Conservation (phyloP, 2,888 invertebrate species). For the Melanostoma scalare region DNA sequence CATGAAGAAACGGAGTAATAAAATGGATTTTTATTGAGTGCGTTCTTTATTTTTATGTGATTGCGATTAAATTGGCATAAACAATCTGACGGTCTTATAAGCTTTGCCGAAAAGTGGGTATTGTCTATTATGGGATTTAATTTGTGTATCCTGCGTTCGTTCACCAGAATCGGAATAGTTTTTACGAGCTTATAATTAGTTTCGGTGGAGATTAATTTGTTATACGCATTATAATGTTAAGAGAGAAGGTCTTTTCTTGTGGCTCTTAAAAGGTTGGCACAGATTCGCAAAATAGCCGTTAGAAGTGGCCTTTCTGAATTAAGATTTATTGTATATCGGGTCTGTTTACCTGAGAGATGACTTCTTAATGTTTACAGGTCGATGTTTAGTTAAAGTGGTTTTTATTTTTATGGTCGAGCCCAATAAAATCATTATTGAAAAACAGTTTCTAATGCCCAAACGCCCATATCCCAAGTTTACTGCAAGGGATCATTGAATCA, state of each 20-base stretch:
- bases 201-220: slow-evolving; percentile 61
- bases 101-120: slow-evolving; percentile 34
- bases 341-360: no score
- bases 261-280: no score
- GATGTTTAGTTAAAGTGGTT: neutral
- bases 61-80: slow-evolving; percentile 71
- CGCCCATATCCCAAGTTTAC: no score
- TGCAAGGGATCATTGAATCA: no score
- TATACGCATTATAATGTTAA: slow-evolving; percentile 25
- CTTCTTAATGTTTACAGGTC: no score
- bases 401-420: slow-evolving; percentile 12
- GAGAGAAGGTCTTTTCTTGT: slow-evolving; percentile 24
- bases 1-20: slow-evolving; percentile 66
- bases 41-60: slow-evolving; percentile 69
- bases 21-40: slow-evolving; percentile 70
- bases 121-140: slow-evolving; percentile 19
- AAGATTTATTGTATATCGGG: slow-evolving; percentile 36
- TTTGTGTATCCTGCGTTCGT: neutral
- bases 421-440: slow-evolving; percentile 33
- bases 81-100: slow-evolving; percentile 55
- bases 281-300: neutral
- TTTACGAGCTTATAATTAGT: slow-evolving; percentile 67
- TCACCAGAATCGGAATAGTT: slow-evolving; percentile 37
- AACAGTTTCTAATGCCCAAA: neutral
- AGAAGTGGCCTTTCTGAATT: neutral